Evolutionary conservation across 2,797 vertebrate species (phyloP).

Genomic region (Hylomyscus alleni): DNA sequence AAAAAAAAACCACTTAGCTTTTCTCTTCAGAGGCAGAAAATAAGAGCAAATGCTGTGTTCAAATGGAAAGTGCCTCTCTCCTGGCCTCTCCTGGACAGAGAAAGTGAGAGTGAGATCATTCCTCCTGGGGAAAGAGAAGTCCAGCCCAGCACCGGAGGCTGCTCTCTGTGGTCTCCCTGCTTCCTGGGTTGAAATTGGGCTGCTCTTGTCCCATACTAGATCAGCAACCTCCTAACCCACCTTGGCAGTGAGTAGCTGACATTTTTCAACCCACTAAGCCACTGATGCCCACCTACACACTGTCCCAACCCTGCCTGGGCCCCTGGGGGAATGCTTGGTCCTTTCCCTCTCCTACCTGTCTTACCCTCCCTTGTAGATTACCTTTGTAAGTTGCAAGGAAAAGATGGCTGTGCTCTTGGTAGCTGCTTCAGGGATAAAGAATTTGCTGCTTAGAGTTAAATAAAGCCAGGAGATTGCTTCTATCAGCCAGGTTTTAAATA

Average conservation of each 20-base stretch:
- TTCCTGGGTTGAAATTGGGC: not conserved
- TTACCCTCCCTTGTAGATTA: no score
- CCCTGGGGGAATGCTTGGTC: no score
- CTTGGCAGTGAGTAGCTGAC: not conserved
- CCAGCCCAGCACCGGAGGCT: not conserved
- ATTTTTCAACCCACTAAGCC: no score
- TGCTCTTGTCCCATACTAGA: not conserved
- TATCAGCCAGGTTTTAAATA: accelerated
- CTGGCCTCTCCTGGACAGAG: not conserved
- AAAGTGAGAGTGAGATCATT: not conserved
- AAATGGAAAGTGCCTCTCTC: not conserved
- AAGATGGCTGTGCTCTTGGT: not conserved
- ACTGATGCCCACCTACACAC: not conserved
- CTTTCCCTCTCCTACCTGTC: not conserved
- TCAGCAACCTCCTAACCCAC: not conserved
- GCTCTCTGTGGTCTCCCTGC: not conserved
- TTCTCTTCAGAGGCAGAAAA: slow-evolving; percentile 50
- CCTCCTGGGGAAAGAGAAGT: not conserved
- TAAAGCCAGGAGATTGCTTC: not conserved
- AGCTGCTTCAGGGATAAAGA: not conserved
- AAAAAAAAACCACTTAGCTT: slow-evolving; percentile 2
- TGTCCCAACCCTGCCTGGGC: not conserved
- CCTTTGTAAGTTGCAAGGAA: not conserved
- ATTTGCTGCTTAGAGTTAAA: not conserved
- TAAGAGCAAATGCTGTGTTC: not conserved